Base-by-base conservation (phyloP, 2,113 vertebrate species). In the Dipodomys stephensi region DNA sequence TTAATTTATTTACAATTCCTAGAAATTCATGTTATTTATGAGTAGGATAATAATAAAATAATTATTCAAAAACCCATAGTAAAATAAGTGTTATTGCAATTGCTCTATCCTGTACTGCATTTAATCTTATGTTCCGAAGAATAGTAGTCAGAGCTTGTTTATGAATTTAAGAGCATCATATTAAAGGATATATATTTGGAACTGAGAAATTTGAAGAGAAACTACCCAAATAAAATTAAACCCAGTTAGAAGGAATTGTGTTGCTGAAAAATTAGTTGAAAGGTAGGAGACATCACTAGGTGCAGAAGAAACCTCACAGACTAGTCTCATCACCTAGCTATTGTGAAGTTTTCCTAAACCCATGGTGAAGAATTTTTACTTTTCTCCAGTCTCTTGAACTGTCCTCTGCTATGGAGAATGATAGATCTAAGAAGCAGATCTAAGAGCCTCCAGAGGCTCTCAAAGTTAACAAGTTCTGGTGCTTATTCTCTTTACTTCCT, bases 41-140 rank as follows among this genome's bases (percentile, higher is more conserved):
- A 57, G 53, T 83, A 71, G 19, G 28, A 81, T 9, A 28, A 19
- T 57, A 71, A 87, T 57, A 44, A 49, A 49, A 44, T 7, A 67
- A 0, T 57, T 57, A 0, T 57, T 57, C 15, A 15, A 60, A 19
- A 25, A 35, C 30, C 9, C n/a, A 82, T 57, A 57, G 28, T 0
- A 1, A 30, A 25, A 35, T 6, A 7, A 30, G 25, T n/a, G 10
- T 32, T 68, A 22, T 4, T 71, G 11, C 16, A 19, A 6, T 64
- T 22, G 2, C 76, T 88, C 77, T 84, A 23, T 67, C n/a, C 22
- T 71, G 25, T 69, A 68, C 16, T 91, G 25, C 8, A 81, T 32
- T 83, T 77, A 49, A 78, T 83, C 85, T 69, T 74, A 80, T 82
- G 62, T 49, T 11, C n/a, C 78, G 64, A 87, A 93, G n/a, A 89